Conservation (phyloP, 2,888 invertebrate species). For the Synergus japonicus region DNA sequence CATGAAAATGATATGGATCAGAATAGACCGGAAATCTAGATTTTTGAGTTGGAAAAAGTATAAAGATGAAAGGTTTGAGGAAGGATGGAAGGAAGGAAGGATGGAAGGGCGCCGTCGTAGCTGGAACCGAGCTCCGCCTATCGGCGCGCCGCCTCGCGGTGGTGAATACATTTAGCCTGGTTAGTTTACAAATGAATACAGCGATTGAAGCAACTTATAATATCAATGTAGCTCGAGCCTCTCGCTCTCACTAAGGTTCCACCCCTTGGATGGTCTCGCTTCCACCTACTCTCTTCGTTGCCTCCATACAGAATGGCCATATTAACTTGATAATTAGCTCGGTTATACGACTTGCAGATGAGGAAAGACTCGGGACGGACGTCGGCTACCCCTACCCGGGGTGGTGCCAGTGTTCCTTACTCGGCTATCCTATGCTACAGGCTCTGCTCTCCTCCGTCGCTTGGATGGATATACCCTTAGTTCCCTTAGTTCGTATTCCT, state of each 20-base stretch:
- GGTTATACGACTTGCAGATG: slow-evolving; percentile 94
- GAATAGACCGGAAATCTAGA: background rate
- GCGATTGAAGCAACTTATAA: slow-evolving; percentile 86
- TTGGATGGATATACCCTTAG: slow-evolving; percentile 73
- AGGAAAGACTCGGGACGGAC: slow-evolving; percentile 79
- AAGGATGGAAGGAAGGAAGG: slow-evolving; percentile 58
- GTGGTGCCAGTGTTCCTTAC: slow-evolving; percentile 76
- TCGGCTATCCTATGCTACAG: slow-evolving; percentile 74
- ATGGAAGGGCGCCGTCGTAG: slow-evolving; percentile 74
- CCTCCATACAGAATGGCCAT: slow-evolving; percentile 87
- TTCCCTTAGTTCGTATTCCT: slow-evolving; percentile 76
- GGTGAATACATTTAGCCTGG: slow-evolving; percentile 78
- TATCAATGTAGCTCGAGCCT: slow-evolving; percentile 81
- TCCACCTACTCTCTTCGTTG: slow-evolving; percentile 71
- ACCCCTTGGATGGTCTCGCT: slow-evolving; percentile 69
- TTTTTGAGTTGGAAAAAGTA: background rate
- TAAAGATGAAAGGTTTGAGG: slow-evolving; percentile 43
- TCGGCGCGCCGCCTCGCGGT: slow-evolving; percentile 75
- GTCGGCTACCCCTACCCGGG: slow-evolving; percentile 77
- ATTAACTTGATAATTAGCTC: slow-evolving; percentile 95
- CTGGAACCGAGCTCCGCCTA: slow-evolving; percentile 76
- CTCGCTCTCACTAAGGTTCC: slow-evolving; percentile 71
- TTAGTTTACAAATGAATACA: slow-evolving; percentile 86
- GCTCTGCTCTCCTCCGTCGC: slow-evolving; percentile 64
- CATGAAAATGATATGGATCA: background rate